These are phyloP conservation scores for Ceratosolen fusciceps DNA, from an alignment of 1,140 invertebrate genomes.

Conservation along the genomic window DNA sequence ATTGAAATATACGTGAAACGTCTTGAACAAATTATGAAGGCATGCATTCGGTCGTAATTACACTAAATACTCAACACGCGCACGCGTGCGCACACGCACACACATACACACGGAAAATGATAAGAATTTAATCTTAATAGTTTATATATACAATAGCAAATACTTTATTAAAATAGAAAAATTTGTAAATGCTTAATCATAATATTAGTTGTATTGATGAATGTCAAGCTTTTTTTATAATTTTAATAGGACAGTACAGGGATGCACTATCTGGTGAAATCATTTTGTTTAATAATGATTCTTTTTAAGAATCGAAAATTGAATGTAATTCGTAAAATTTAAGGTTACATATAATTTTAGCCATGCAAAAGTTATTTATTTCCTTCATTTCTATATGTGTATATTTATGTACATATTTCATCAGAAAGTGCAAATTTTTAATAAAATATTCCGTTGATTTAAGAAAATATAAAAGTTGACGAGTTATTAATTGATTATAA, in stretches of 20 bases:
- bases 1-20: not conserved
- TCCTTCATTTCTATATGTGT: not conserved
- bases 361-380: not conserved
- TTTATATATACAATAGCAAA: conserved; percentile 33
- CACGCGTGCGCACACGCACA: too few relatives aligned
- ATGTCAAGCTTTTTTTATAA: conserved; percentile 21
- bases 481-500: conserved; percentile 11
- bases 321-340: not conserved
- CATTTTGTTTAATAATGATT: not conserved
- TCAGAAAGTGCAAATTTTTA: conserved; percentile 39
- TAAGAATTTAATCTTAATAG: conserved; percentile 23
- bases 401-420: conserved; percentile 16
- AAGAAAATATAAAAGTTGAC: not conserved
- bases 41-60: not conserved
- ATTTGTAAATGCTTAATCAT: conserved; percentile 41
- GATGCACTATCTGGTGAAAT: conserved; percentile 38
- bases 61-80: too few relatives aligned
- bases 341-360: not conserved
- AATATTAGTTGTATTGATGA: conserved; percentile 23
- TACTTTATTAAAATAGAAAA: conserved; percentile 37
- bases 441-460: conserved; percentile 20
- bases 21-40: not conserved
- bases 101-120: not conserved
- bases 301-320: not conserved
- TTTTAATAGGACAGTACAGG: conserved; percentile 45